A percentile compares a stretch with the other conserved stretches of the same genome.
Conservation (phyloP, 2,888 invertebrate genomes). For the Bellardia pandia region DNA sequence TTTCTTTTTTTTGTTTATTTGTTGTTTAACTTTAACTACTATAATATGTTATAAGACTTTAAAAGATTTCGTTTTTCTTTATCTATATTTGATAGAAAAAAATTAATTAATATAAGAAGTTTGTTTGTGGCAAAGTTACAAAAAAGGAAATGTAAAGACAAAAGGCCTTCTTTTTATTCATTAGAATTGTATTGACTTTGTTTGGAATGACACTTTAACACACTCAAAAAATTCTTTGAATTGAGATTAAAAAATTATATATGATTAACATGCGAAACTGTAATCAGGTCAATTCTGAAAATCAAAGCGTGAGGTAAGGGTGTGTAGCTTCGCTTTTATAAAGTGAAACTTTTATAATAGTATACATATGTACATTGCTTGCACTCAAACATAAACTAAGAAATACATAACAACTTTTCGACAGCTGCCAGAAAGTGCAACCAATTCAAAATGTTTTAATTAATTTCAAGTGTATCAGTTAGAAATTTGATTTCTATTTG, state of each 20-base stretch:
- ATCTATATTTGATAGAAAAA: slow-evolving; percentile 27
- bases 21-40: slow-evolving; percentile 36
- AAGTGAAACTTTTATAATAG: too few relatives aligned
- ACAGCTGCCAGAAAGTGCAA: too few relatives aligned
- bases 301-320: slow-evolving; percentile 8
- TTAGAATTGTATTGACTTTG: neutral
- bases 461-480: too few relatives aligned
- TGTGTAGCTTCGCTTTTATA: slow-evolving; percentile 3
- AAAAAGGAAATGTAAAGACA: neutral
- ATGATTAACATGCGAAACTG: slow-evolving; percentile 35
- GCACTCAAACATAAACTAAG: neutral
- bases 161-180: neutral
- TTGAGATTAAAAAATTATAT: neutral
- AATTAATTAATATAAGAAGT: slow-evolving; percentile 28
- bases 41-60: slow-evolving; percentile 29
- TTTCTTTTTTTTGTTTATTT: neutral
- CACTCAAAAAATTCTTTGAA: neutral
- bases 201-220: slow-evolving; percentile 5
- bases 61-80: slow-evolving; percentile 22
- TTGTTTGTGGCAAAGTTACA: neutral
- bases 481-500: too few relatives aligned
- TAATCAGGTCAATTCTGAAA: slow-evolving; percentile 42
- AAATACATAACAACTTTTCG: too few relatives aligned
- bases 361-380: neutral
- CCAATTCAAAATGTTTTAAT: too few relatives aligned